These are phyloP conservation scores for Spheniscus mendiculus DNA, from an alignment of 2,113 vertebrate species.

Conservation along the genomic window DNA sequence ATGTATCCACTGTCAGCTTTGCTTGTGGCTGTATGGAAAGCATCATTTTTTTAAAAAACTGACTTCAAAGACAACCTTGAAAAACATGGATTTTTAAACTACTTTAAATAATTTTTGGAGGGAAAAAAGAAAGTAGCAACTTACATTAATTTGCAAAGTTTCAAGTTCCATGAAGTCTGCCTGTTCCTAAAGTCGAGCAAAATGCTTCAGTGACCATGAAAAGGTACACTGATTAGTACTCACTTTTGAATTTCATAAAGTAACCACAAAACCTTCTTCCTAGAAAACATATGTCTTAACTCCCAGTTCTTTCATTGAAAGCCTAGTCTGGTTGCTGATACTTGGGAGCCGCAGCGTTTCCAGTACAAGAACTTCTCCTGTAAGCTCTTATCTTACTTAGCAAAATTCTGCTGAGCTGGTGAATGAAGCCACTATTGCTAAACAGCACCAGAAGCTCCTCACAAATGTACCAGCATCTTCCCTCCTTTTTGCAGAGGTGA, in stretches of 20 bases:
- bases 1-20: neutral
- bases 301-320: rapidly evolving
- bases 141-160: neutral
- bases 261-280: neutral
- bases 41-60: neutral
- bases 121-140: neutral
- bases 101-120: neutral
- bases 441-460: neutral
- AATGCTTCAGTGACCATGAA: neutral
- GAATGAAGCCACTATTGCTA: neutral
- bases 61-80: neutral
- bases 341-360: neutral
- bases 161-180: neutral
- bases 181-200: neutral
- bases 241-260: neutral
- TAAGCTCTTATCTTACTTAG: neutral
- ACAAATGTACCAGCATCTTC: neutral
- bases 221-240: neutral
- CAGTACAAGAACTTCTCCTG: neutral
- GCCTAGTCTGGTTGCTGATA: neutral
- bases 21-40: neutral
- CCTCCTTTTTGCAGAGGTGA: neutral
- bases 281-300: neutral
- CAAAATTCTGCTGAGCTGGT: neutral
- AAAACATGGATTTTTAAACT: neutral